Conservation (phyloP, 2,888 invertebrate species). For the Stenichneumon culpator region DNA sequence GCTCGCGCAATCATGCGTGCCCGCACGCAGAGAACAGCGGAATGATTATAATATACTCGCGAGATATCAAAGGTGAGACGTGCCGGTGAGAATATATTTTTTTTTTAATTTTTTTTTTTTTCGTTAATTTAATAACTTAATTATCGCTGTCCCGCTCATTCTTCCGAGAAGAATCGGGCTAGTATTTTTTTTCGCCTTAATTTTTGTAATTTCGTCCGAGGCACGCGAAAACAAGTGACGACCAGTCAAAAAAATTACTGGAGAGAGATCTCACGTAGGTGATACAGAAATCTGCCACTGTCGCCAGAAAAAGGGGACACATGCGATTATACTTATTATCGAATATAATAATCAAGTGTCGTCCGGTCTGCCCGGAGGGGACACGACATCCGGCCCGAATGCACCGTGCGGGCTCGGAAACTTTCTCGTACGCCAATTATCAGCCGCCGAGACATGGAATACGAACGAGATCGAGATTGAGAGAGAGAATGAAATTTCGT, state of each 20-base stretch:
- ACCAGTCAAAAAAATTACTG: neutral
- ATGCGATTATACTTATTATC: constrained; percentile 67
- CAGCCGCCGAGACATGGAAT: constrained; percentile 50
- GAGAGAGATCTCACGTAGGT: constrained; percentile 41
- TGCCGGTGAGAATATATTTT: neutral
- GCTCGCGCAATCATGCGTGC: constrained; percentile 34
- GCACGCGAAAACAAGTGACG: constrained; percentile 26
- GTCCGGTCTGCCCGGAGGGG: constrained; percentile 32
- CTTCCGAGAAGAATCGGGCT: constrained; percentile 17
- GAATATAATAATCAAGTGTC: constrained; percentile 61
- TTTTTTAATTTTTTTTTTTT: neutral
- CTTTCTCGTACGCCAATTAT: constrained; percentile 50
- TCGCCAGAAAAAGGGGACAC: constrained; percentile 56
- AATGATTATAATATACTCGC: constrained; percentile 14
- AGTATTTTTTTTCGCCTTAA: neutral
- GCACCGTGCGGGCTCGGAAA: neutral
- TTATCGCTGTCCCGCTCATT: constrained; percentile 37
- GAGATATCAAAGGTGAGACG: constrained; percentile 5
- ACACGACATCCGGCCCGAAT: constrained; percentile 62
- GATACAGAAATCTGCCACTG: constrained; percentile 61
- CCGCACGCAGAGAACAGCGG: constrained; percentile 24
- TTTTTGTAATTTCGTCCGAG: constrained; percentile 17
- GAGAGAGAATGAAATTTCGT: constrained; percentile 35
- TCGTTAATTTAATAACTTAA: constrained; percentile 59
- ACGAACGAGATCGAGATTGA: constrained; percentile 17